Evolutionary conservation across 1,140 invertebrate species (phyloP).

Genomic region (Neomicropteryx cornuta): DNA sequence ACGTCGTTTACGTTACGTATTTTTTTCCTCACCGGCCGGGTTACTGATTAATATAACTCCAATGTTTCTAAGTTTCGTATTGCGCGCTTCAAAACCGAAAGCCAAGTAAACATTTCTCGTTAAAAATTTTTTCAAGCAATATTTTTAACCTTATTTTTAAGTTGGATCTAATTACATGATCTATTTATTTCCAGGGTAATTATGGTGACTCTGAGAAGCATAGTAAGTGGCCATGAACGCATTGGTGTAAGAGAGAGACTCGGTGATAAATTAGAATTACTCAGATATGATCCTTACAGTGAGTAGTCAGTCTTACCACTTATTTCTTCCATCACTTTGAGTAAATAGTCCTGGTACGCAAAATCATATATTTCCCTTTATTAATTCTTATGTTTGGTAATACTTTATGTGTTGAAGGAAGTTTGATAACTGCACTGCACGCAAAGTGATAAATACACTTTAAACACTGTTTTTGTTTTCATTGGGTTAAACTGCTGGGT

Average conservation of each 20-base stretch:
- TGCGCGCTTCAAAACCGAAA: too few relatives aligned
- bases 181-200: slow-evolving; percentile 54
- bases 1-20: too few relatives aligned
- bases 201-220: slow-evolving; percentile 66
- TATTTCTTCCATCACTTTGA: not conserved
- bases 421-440: slow-evolving; percentile 3
- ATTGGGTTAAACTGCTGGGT: too few relatives aligned
- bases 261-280: slow-evolving; percentile 65
- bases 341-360: not conserved
- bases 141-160: too few relatives aligned
- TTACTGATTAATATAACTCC: too few relatives aligned
- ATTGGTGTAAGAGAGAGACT: slow-evolving; percentile 54
- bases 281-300: slow-evolving; percentile 69
- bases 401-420: not conserved
- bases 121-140: too few relatives aligned
- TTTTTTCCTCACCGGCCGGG: too few relatives aligned
- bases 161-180: too few relatives aligned
- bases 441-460: not conserved
- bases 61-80: too few relatives aligned
- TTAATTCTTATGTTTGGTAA: not conserved
- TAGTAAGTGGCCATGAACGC: slow-evolving; percentile 61
- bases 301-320: slow-evolving; percentile 25
- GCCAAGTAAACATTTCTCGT: too few relatives aligned
- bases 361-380: not conserved
- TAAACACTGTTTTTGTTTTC: too few relatives aligned